Conservation (phyloP, 1,140 invertebrate species). For the Lerema accius region DNA sequence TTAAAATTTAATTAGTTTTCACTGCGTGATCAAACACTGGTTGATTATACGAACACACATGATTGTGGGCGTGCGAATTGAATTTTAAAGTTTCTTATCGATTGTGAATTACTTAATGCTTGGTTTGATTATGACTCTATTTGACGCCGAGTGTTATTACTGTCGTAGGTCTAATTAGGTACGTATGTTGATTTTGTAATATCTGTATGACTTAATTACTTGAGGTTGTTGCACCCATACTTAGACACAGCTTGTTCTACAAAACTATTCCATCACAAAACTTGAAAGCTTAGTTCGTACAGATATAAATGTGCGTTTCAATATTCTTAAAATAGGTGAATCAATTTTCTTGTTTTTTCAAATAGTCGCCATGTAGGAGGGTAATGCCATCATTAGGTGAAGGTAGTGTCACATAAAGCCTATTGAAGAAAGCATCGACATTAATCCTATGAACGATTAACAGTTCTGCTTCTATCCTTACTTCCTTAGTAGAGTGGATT, state of each 20-base stretch:
- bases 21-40: not conserved
- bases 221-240: too few relatives aligned
- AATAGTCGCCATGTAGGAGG: not conserved
- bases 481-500: slow-evolving; percentile 19
- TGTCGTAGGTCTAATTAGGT: not conserved
- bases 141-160: too few relatives aligned
- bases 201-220: too few relatives aligned
- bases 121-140: too few relatives aligned
- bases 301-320: too few relatives aligned
- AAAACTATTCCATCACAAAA: too few relatives aligned
- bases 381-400: not conserved
- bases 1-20: slow-evolving; percentile 8
- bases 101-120: too few relatives aligned
- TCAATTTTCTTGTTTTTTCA: too few relatives aligned
- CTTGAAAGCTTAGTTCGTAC: too few relatives aligned
- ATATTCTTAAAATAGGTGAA: too few relatives aligned
- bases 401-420: slow-evolving; percentile 2
- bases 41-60: too few relatives aligned
- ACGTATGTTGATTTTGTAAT: not conserved
- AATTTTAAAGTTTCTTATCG: not conserved
- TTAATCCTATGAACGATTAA: slow-evolving; percentile 6
- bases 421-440: slow-evolving; percentile 10
- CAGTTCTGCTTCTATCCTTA: slow-evolving; percentile 16
- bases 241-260: too few relatives aligned
- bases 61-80: not conserved